A percentile compares a stretch with the other conserved stretches of the same genome.
Evolutionary conservation across 2,113 vertebrate species (phyloP).

Genomic region (Urocynchramus pylzowi): DNA sequence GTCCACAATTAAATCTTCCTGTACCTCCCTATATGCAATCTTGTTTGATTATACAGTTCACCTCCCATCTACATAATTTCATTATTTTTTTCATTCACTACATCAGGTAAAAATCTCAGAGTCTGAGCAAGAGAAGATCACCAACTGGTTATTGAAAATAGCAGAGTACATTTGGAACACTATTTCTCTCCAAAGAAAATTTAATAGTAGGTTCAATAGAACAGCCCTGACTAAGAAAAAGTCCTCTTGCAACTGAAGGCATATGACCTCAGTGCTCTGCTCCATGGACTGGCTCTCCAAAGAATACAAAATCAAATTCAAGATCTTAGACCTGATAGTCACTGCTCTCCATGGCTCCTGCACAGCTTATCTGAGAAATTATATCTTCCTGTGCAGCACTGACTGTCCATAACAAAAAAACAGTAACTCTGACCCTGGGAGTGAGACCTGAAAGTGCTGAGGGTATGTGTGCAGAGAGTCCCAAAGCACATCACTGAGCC

Average conservation of each 20-base stretch:
- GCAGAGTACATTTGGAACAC: neutral
- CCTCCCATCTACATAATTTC: neutral
- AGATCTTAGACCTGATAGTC: neutral
- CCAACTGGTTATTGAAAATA: neutral
- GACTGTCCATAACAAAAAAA: neutral
- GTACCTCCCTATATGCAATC: neutral
- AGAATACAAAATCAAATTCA: slow-evolving; percentile 18
- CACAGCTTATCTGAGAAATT: neutral
- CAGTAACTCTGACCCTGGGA: neutral
- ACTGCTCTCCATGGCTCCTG: neutral
- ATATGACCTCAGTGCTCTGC: neutral
- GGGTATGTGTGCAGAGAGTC: neutral
- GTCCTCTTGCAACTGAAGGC: neutral
- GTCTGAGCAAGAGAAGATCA: neutral
- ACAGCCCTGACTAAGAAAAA: neutral
- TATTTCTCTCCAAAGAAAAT: neutral
- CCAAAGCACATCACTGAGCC: neutral
- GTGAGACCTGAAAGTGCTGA: neutral
- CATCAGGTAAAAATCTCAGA: neutral
- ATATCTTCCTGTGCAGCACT: neutral
- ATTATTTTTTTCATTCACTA: neutral
- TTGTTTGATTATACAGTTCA: neutral
- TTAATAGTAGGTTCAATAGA: neutral
- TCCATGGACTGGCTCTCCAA: neutral
- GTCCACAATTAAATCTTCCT: neutral